Percentiles rank a stretch among this genome's conserved stretches.
Evolutionary conservation across 2,797 vertebrate species (phyloP).

Genomic region (Acrocephalus scirpaceus): DNA sequence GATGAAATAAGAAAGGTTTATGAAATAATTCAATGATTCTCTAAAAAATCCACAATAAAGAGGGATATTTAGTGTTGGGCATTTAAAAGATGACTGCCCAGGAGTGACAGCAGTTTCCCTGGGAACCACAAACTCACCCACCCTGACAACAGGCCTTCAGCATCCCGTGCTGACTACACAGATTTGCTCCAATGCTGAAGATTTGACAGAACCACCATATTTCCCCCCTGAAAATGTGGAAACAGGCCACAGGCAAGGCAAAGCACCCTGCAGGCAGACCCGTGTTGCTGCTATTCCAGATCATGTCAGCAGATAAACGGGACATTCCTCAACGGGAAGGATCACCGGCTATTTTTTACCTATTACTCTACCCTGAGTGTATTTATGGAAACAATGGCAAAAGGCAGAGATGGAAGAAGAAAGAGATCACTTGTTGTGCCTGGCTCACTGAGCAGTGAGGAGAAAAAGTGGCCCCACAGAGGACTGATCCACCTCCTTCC

Average conservation of each 20-base stretch:
- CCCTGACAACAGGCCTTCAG: neutral
- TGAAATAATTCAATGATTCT: neutral
- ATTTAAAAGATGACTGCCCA: neutral
- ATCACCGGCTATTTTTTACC: neutral
- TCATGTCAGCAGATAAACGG: accelerated
- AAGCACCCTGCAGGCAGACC: neutral
- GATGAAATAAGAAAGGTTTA: neutral
- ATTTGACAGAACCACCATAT: neutral
- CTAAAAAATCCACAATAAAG: neutral
- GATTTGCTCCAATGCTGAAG: neutral
- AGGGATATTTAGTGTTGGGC: neutral
- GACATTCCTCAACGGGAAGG: neutral
- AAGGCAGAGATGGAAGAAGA: neutral
- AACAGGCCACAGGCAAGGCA: neutral
- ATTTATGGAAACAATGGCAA: neutral
- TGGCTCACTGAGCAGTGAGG: neutral
- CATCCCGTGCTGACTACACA: neutral
- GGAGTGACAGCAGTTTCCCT: neutral
- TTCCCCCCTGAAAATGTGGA: neutral
- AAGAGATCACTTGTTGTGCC: neutral
- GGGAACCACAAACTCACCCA: neutral
- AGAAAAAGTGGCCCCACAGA: neutral
- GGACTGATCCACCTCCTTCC: neutral
- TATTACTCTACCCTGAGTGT: neutral
- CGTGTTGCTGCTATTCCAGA: accelerated